phyloP scores from a whole-genome alignment of 2,888 invertebrate genomes.

The Eudasyphora cyanicolor region DNA sequence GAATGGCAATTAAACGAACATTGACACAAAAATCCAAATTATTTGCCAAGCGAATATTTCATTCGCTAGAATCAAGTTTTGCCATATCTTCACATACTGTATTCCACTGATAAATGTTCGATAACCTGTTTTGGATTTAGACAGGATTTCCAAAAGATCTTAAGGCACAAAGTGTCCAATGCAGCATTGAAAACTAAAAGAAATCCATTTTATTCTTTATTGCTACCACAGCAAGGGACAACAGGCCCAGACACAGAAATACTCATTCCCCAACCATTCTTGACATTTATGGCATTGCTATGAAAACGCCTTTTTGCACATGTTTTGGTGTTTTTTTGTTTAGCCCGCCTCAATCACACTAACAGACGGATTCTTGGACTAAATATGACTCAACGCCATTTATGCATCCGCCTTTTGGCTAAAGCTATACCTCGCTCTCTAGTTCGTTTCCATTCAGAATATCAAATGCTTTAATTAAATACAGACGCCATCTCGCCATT shows the following conservation, averaged over 20 bases:
- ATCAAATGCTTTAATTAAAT: constrained; percentile 64
- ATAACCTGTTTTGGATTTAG: background rate
- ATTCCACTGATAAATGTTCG: background rate
- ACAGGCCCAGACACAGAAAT: background rate
- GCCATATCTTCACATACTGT: background rate
- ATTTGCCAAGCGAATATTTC: background rate
- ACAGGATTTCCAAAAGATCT: background rate
- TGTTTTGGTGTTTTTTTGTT: too few species aligned
- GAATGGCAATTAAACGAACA: background rate
- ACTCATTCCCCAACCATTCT: background rate
- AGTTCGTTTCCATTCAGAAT: background rate
- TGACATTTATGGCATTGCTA: constrained; percentile 2
- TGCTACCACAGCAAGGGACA: background rate
- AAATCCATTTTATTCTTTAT: background rate
- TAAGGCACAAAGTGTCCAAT: background rate
- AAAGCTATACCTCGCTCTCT: background rate
- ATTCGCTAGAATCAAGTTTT: background rate
- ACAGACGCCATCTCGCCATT: constrained; percentile 65
- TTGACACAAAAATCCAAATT: background rate
- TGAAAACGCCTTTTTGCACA: constrained; percentile 10
- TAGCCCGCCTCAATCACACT: background rate
- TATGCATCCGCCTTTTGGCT: background rate
- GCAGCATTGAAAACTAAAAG: background rate
- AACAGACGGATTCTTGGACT: background rate
- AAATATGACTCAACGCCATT: background rate